These are phyloP conservation scores for Rhyacophila brunnea DNA, from an alignment of 1,140 invertebrate genomes.

Conservation along the genomic window DNA sequence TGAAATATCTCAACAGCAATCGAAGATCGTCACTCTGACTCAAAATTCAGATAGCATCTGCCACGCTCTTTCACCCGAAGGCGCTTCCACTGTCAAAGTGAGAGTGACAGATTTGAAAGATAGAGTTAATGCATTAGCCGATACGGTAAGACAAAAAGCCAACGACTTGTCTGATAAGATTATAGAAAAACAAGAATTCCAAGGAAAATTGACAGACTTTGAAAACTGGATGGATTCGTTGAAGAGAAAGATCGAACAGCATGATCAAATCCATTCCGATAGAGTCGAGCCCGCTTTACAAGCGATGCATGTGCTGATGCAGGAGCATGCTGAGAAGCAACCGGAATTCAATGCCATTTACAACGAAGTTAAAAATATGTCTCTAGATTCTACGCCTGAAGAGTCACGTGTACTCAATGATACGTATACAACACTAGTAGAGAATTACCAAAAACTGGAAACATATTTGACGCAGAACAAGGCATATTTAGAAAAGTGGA, in stretches of 20 bases:
- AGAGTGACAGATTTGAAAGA: slow-evolving; percentile 72
- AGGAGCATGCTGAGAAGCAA: slow-evolving; percentile 79
- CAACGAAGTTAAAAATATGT: slow-evolving; percentile 78
- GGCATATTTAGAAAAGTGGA: slow-evolving; percentile 77
- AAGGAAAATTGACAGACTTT: slow-evolving; percentile 77
- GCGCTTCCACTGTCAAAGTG: slow-evolving; percentile 67
- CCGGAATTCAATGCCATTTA: slow-evolving; percentile 72
- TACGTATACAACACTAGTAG: slow-evolving; percentile 69
- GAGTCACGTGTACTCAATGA: slow-evolving; percentile 73
- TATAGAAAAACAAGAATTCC: slow-evolving; percentile 79
- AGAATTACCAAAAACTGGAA: slow-evolving; percentile 75
- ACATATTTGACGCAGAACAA: slow-evolving; percentile 74
- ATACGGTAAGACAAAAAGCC: slow-evolving; percentile 69
- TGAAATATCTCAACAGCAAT: slow-evolving; percentile 78
- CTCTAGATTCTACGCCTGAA: slow-evolving; percentile 64
- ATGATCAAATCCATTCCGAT: slow-evolving; percentile 77
- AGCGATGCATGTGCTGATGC: slow-evolving; percentile 73
- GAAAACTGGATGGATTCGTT: slow-evolving; percentile 82
- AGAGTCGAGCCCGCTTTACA: slow-evolving; percentile 77
- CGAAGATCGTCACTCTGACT: slow-evolving; percentile 74
- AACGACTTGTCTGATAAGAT: slow-evolving; percentile 79
- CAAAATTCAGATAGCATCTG: slow-evolving; percentile 77
- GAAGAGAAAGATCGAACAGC: slow-evolving; percentile 69
- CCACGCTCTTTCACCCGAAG: slow-evolving; percentile 73
- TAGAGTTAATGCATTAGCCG: slow-evolving; percentile 67